These are phyloP conservation scores for Poeciliopsis turrubarensis DNA, from an alignment of 2,113 vertebrate genomes.

Conservation along the genomic window DNA sequence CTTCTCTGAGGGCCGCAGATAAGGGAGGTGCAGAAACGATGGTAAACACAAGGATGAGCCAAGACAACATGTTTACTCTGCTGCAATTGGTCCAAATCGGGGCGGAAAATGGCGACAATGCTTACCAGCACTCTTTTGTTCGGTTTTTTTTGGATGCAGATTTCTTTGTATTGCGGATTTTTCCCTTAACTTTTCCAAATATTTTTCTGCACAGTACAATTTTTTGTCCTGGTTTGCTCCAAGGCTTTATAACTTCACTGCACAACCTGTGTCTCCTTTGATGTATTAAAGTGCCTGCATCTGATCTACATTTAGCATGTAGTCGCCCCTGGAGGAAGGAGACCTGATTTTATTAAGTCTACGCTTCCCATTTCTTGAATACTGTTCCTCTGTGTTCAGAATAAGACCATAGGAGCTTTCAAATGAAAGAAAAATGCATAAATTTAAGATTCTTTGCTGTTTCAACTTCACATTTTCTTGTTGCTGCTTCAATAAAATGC, in stretches of 20 bases:
- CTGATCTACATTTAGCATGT: conserved; percentile 32
- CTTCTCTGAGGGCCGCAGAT: conserved; percentile 42
- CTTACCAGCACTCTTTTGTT: background rate
- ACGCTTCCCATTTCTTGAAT: conserved; percentile 31
- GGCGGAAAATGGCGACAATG: conserved; percentile 43
- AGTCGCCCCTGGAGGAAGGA: conserved; percentile 23
- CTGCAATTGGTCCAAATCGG: conserved; percentile 52
- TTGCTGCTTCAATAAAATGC: background rate
- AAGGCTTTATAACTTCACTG: conserved; percentile 34
- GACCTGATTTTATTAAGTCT: conserved; percentile 41
- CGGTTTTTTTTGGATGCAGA: conserved; percentile 7
- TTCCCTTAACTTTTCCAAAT: conserved; percentile 11
- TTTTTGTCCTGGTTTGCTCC: conserved; percentile 29
- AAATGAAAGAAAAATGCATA: background rate
- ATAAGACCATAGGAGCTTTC: background rate
- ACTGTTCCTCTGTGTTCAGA: conserved; percentile 21
- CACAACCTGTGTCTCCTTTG: conserved; percentile 41
- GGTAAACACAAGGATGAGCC: conserved; percentile 64
- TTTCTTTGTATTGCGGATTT: background rate
- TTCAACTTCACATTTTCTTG: background rate
- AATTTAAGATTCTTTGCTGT: conserved; percentile 1
- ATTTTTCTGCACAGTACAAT: conserved; percentile 3
- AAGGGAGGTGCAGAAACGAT: conserved; percentile 31
- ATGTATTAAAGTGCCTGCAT: conserved; percentile 55
- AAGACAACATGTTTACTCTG: conserved; percentile 75